Conservation (phyloP, 2,888 invertebrate genomes). For the Drosophila buzzatii region DNA sequence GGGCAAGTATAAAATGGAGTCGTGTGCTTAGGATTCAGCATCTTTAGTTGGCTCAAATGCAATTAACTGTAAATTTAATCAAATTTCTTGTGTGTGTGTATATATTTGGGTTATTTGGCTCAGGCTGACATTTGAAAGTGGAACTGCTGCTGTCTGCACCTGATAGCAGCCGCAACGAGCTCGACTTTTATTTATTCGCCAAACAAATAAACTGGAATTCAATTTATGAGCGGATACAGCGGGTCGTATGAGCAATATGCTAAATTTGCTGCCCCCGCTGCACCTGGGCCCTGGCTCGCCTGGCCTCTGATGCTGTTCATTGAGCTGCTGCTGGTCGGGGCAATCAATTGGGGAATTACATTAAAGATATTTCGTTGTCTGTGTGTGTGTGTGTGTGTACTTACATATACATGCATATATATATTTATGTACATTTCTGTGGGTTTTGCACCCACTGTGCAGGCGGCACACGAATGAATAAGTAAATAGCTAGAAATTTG, state of each 20-base stretch:
- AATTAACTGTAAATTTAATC: slow-evolving; percentile 22
- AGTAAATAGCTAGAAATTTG: slow-evolving; percentile 69
- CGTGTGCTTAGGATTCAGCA: background rate
- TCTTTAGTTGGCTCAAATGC: slow-evolving; percentile 18
- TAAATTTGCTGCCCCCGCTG: slow-evolving; percentile 9
- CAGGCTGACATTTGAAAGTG: slow-evolving; percentile 12
- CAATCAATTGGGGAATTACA: slow-evolving; percentile 65
- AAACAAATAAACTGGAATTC: slow-evolving; percentile 51
- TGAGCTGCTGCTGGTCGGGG: slow-evolving; percentile 36
- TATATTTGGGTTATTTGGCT: slow-evolving; percentile 2
- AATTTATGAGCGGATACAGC: slow-evolving; percentile 47
- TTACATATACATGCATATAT: background rate
- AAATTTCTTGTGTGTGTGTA: slow-evolving; percentile 6
- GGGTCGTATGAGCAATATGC: slow-evolving; percentile 49
- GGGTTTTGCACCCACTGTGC: slow-evolving; percentile 33
- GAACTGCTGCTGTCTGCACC: slow-evolving; percentile 30
- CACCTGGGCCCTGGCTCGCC: slow-evolving; percentile 3
- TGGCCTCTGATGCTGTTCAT: slow-evolving; percentile 44
- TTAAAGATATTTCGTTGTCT: slow-evolving; percentile 23
- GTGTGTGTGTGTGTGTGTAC: background rate
- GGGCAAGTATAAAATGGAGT: background rate
- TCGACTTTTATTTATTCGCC: slow-evolving; percentile 46
- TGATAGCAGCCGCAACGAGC: slow-evolving; percentile 21
- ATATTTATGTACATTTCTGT: slow-evolving; percentile 22
- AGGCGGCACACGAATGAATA: slow-evolving; percentile 53